These are phyloP conservation scores for Selene dorsalis DNA, from an alignment of 2,797 vertebrate genomes.

Conservation along the genomic window DNA sequence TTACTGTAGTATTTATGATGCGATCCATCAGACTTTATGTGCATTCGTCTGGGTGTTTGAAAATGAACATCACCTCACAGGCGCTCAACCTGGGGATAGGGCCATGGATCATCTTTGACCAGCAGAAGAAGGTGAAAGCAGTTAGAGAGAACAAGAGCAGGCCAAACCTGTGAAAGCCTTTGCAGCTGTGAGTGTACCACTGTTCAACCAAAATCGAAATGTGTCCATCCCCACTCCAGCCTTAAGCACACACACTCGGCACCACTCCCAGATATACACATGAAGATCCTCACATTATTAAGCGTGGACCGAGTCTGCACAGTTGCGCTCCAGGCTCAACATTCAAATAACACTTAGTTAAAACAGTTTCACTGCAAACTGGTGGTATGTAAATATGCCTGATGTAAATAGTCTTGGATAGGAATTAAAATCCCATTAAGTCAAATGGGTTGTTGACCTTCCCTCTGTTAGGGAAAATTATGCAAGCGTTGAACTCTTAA, in stretches of 20 bases:
- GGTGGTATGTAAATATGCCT: slow-evolving; percentile 31
- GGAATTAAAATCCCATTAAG: slow-evolving; percentile 72
- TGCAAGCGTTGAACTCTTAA: slow-evolving; percentile 57
- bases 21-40: slow-evolving; percentile 5
- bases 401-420: slow-evolving; percentile 59
- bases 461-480: slow-evolving; percentile 58
- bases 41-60: slow-evolving; percentile 2
- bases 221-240: background rate
- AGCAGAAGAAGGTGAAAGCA: slow-evolving; percentile 47
- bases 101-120: slow-evolving; percentile 46
- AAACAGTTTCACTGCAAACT: slow-evolving; percentile 32
- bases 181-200: background rate
- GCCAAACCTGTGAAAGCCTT: slow-evolving; percentile 1
- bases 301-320: slow-evolving; percentile 5
- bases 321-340: slow-evolving; percentile 16
- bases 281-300: slow-evolving; percentile 13
- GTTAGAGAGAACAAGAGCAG: slow-evolving; percentile 11
- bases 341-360: slow-evolving; percentile 17
- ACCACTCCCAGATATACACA: background rate
- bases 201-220: slow-evolving; percentile 10
- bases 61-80: slow-evolving; percentile 9
- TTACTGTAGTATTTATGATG: background rate
- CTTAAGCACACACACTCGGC: background rate
- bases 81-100: slow-evolving; percentile 21
- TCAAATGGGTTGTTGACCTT: slow-evolving; percentile 72